Conservation (phyloP, 1,140 invertebrate genomes). For the Babylonia areolata region DNA sequence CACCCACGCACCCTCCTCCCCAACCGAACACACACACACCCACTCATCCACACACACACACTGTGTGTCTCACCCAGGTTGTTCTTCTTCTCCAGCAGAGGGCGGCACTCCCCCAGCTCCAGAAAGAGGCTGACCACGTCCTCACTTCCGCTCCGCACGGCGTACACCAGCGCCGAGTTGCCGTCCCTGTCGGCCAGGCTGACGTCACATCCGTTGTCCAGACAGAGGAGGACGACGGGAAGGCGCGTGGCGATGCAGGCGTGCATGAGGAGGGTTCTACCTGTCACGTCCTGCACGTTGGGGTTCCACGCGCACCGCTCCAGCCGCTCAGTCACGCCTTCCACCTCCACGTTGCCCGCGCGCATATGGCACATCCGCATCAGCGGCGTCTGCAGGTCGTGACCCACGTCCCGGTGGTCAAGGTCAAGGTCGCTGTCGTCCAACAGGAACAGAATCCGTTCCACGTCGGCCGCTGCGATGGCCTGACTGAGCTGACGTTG, state of each 20-base stretch:
- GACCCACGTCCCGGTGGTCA: conserved; percentile 47
- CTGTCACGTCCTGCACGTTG: conserved; percentile 51
- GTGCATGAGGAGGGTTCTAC: conserved; percentile 56
- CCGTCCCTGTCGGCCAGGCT: conserved; percentile 50
- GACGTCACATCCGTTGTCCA: conserved; percentile 46
- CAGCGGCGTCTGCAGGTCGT: conserved; percentile 50
- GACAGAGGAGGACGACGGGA: conserved; percentile 40
- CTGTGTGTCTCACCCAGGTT: neutral
- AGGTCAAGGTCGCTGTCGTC: conserved; percentile 47
- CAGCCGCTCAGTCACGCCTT: conserved; percentile 40
- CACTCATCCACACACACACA: neutral
- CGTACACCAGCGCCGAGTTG: conserved; percentile 53
- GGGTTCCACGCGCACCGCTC: conserved; percentile 39
- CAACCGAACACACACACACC: neutral
- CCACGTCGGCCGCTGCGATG: conserved; percentile 26
- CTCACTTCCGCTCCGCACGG: conserved; percentile 36
- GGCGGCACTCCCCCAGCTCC: conserved; percentile 30
- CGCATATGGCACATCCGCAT: conserved; percentile 55
- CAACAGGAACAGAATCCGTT: conserved; percentile 40
- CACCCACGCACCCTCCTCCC: neutral
- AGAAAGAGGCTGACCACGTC: conserved; percentile 43
- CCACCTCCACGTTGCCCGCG: conserved; percentile 32
- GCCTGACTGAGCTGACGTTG: neutral
- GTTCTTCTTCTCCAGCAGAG: neutral
- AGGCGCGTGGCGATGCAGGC: conserved; percentile 49